Base-by-base conservation (phyloP, 1,140 invertebrate genomes). In the Psix sp. region DNA sequence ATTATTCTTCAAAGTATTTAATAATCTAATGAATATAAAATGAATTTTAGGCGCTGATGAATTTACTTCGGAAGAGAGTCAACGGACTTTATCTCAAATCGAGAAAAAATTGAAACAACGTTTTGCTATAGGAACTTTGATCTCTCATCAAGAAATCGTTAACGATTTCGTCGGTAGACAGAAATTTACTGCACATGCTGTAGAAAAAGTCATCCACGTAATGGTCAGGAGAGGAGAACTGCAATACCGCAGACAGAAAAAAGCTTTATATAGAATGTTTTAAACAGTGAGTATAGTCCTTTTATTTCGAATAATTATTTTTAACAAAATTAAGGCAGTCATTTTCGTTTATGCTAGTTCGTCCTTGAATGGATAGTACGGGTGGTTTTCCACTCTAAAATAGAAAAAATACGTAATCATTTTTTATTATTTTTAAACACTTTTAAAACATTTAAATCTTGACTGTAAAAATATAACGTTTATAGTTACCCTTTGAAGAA, bases 161-260 rank as follows among this genome's bases (percentile, higher is more conserved):
- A 93, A 96, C 84, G 97, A 99, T 86, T 99, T 99, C 81, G 80
- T 94, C 0, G 18, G 59, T 1, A 92, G 93, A 74, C 96, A 98
- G 89, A 96, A 97, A 88, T 99, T 97, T 84, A 93, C 94, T 0
- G 96, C 99, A 86, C 88, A 92, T 49, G 90, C 93, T 0, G 92
- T 99, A 51, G 85, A 92, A 17, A 98, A 97, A 88, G 97, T 99
- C 14, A 92, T 99, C 76, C 91, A 96, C 60, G 93, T 94, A 4
- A 97, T 99, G 96, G 94, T 99, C 62, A 89, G 96, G 24, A 90
- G 97, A 42, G 98, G 97, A 4, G 97, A 99, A 84, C 86, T 99
- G 29, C 96, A 99, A 77, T 95, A 99, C 87, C 90, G 97, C 40
- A 92, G 97, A 89, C 98, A 99, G 84, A 91, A 97, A 46, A 99